Conservation (phyloP, 2,797 vertebrate species). For the Otolemur crassicaudatus region DNA sequence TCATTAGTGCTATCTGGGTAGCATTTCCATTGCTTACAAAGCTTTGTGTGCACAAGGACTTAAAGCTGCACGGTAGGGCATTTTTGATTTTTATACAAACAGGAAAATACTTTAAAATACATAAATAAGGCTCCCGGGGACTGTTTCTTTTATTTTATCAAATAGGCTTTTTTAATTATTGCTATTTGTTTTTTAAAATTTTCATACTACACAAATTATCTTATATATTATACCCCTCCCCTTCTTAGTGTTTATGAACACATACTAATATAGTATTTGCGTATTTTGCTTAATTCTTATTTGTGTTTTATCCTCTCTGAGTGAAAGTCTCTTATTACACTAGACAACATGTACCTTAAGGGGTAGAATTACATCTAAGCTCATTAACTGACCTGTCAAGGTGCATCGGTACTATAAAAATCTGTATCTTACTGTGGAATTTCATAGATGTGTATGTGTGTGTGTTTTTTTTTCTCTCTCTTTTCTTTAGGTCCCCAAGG, state of each 20-base stretch:
- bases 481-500: constrained; percentile 89
- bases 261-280: neutral
- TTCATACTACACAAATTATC: neutral
- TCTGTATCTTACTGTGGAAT: neutral
- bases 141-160: neutral
- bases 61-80: constrained; percentile 89
- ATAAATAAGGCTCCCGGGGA: neutral
- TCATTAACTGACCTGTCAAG: neutral
- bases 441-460: neutral
- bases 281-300: neutral
- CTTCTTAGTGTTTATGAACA: neutral
- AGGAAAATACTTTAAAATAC: constrained; percentile 30
- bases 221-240: neutral
- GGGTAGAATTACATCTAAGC: neutral
- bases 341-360: neutral
- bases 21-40: constrained; percentile 93
- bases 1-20: constrained; percentile 95
- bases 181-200: neutral
- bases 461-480: constrained; percentile 11
- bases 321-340: neutral
- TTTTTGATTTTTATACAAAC: constrained; percentile 40
- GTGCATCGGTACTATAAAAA: neutral
- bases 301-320: neutral
- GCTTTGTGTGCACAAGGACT: constrained; percentile 91
- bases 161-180: constrained; percentile 1